A percentile compares a stretch with the other conserved stretches of the same genome.
These are phyloP conservation scores for Seriola aureovittata DNA, from an alignment of 2,113 vertebrate genomes.

Conservation along the genomic window DNA sequence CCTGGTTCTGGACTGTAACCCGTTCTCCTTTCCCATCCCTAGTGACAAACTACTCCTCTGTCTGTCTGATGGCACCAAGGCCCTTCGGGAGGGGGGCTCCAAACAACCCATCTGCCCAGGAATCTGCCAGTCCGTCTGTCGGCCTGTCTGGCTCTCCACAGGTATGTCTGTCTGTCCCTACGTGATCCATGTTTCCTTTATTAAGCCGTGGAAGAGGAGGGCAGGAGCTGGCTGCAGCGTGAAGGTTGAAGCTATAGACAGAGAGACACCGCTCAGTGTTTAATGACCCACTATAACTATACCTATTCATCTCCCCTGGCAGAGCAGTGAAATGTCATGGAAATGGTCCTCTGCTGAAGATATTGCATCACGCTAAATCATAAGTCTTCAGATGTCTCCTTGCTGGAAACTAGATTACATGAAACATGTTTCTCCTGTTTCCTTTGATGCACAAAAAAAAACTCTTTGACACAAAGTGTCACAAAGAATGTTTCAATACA, in stretches of 20 bases:
- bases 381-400: constrained; percentile 26
- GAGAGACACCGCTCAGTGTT: constrained; percentile 69
- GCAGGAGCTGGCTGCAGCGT: constrained; percentile 65
- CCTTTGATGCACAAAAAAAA: constrained; percentile 17
- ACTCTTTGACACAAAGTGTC: constrained; percentile 18
- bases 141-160: constrained; percentile 68
- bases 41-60: constrained; percentile 22
- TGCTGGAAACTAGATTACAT: neutral
- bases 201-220: constrained; percentile 48
- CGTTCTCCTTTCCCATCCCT: too few species aligned
- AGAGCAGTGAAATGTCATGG: constrained; percentile 57
- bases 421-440: constrained; percentile 33
- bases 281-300: constrained; percentile 80
- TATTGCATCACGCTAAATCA: constrained; percentile 58
- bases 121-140: constrained; percentile 63
- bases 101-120: constrained; percentile 71
- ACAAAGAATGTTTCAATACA: neutral
- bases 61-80: constrained; percentile 31
- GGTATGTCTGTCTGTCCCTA: constrained; percentile 68
- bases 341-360: constrained; percentile 58
- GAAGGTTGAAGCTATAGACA: constrained; percentile 79
- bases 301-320: constrained; percentile 75
- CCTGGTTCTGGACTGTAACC: too few species aligned
- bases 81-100: constrained; percentile 37
- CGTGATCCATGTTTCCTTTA: constrained; percentile 65